Percentiles rank a stretch among this genome's conserved stretches.
Conservation (phyloP, 2,113 vertebrate species). For the Plotosus lineatus region DNA sequence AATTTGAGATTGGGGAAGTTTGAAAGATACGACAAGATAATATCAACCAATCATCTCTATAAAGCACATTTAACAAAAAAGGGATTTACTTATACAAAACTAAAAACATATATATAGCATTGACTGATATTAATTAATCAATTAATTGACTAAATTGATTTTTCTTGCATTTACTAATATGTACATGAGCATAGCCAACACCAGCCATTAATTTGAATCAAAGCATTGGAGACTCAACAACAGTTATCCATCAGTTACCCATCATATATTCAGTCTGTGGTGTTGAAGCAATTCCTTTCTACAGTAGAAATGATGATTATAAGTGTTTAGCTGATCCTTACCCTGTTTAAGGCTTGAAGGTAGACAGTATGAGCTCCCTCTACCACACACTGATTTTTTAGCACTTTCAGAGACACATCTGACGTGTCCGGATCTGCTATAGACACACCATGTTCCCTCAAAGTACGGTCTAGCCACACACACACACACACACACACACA, state of each 20-base stretch:
- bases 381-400: constrained; percentile 86
- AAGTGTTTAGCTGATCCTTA: constrained; percentile 57
- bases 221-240: not conserved
- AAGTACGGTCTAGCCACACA: constrained; percentile 64
- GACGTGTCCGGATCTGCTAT: constrained; percentile 74
- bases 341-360: constrained; percentile 87
- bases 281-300: not conserved
- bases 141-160: too few species aligned
- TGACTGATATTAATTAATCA: too few species aligned
- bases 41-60: not conserved
- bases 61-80: not conserved
- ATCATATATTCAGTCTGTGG: not conserved
- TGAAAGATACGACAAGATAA: not conserved
- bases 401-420: constrained; percentile 75
- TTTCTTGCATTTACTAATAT: not conserved
- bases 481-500: constrained; percentile 6
- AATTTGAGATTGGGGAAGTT: not conserved
- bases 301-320: not conserved
- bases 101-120: too few species aligned
- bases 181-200: not conserved
- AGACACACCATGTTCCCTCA: constrained; percentile 67
- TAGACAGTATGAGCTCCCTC: constrained; percentile 84
- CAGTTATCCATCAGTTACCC: not conserved
- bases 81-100: not conserved
- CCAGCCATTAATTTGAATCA: not conserved